Percentiles rank a stretch among this genome's conserved stretches.
Conservation (phyloP, 2,888 invertebrate genomes). For the Tachina grossa region DNA sequence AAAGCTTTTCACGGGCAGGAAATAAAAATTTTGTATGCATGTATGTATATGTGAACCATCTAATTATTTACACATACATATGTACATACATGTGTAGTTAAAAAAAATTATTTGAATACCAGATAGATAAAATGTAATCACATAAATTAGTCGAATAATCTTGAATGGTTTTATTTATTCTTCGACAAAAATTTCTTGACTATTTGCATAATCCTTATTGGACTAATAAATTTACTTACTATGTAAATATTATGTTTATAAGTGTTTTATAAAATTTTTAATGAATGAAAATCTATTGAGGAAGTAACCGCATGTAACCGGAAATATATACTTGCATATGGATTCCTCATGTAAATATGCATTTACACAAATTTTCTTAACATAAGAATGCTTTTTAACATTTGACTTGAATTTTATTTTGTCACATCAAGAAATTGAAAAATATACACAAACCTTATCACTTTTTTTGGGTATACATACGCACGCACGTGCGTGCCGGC, state of each 20-base stretch:
- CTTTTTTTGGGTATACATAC: background rate
- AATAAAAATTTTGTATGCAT: no score
- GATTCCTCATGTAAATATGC: background rate
- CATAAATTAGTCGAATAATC: no score
- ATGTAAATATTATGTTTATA: background rate
- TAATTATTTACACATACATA: no score
- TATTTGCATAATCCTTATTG: background rate
- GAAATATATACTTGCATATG: background rate
- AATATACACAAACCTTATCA: background rate
- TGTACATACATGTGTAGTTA: no score
- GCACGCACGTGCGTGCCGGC: no score
- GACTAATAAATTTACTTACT: background rate
- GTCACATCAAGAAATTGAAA: background rate
- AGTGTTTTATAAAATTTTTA: background rate
- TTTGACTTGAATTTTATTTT: conserved; percentile 1
- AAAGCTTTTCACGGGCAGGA: no score
- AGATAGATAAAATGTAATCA: no score
- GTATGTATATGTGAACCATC: no score
- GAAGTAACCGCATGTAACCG: background rate
- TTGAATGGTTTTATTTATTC: no score
- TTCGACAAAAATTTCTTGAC: background rate
- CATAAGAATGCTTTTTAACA: background rate
- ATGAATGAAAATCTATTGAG: background rate
- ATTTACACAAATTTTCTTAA: background rate
- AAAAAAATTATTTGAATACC: no score